These are phyloP conservation scores for Hippocampus mohnikei DNA, from an alignment of 2,113 vertebrate genomes.

Conservation along the genomic window DNA sequence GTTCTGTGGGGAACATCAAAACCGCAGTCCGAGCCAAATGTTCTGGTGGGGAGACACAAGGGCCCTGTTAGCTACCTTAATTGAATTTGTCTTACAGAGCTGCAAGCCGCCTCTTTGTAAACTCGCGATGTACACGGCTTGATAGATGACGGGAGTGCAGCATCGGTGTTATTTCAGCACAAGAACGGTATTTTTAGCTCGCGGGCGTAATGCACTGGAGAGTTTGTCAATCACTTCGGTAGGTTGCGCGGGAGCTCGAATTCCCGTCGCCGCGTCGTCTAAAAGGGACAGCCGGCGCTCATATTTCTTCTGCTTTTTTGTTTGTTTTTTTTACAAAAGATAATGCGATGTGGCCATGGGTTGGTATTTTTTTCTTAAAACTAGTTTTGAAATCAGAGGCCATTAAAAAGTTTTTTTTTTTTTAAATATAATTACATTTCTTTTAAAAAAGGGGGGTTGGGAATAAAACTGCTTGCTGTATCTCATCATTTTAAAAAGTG, in stretches of 20 bases:
- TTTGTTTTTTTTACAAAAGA: not conserved
- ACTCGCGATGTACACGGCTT: slow-evolving; percentile 19
- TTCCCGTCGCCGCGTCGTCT: not conserved
- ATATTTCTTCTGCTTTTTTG: not conserved
- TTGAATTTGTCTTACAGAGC: slow-evolving; percentile 45
- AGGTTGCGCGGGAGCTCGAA: too few relatives aligned
- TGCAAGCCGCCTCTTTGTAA: slow-evolving; percentile 17
- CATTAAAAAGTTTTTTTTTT: too few relatives aligned
- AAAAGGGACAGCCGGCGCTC: not conserved
- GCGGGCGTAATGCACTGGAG: not conserved
- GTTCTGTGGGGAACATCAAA: slow-evolving; percentile 1
- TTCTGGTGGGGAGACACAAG: slow-evolving; percentile 16
- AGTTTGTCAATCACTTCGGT: slow-evolving; percentile 6
- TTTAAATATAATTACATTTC: too few relatives aligned
- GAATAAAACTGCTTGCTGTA: too few relatives aligned
- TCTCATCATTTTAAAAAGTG: too few relatives aligned
- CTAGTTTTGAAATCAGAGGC: too few relatives aligned
- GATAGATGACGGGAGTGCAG: slow-evolving; percentile 32
- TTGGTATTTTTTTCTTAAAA: not conserved
- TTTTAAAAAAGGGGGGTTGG: too few relatives aligned
- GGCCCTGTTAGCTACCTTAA: slow-evolving; percentile 37
- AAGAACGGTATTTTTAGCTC: slow-evolving; percentile 39
- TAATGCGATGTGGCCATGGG: not conserved
- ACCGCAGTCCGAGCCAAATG: slow-evolving; percentile 16
- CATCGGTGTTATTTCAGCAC: slow-evolving; percentile 30